phyloP scores from a whole-genome alignment of 2,797 vertebrate genomes.

The Notamacropus eugenii region DNA sequence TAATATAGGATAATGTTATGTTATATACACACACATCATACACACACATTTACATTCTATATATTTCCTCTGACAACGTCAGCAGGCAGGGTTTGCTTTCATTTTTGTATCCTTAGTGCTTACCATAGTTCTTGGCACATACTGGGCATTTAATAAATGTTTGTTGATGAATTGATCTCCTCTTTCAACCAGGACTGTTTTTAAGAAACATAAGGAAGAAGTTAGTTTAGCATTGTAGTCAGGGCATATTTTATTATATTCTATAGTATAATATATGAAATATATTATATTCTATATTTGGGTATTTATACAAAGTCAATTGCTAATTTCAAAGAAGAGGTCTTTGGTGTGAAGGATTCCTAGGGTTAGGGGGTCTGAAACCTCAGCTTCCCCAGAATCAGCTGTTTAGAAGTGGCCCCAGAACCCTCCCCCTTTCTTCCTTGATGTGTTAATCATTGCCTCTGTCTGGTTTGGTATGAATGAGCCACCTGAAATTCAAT shows the following conservation, averaged over 20 bases:
- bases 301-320: neutral
- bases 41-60: neutral
- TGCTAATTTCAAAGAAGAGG: neutral
- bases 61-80: neutral
- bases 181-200: neutral
- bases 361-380: neutral
- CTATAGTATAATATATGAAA: too few relatives aligned
- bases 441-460: neutral
- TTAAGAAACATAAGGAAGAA: neutral
- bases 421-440: neutral
- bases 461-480: neutral
- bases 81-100: neutral
- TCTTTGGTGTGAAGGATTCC: neutral
- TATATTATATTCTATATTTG: neutral
- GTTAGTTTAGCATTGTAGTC: neutral
- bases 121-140: neutral
- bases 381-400: neutral
- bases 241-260: neutral
- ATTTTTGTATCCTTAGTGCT: neutral
- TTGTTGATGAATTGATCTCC: neutral
- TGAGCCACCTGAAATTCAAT: neutral
- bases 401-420: neutral
- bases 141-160: neutral
- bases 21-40: neutral
- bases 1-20: too few relatives aligned